phyloP scores from a whole-genome alignment of 1,140 invertebrate genomes.

The Idris sp. region DNA sequence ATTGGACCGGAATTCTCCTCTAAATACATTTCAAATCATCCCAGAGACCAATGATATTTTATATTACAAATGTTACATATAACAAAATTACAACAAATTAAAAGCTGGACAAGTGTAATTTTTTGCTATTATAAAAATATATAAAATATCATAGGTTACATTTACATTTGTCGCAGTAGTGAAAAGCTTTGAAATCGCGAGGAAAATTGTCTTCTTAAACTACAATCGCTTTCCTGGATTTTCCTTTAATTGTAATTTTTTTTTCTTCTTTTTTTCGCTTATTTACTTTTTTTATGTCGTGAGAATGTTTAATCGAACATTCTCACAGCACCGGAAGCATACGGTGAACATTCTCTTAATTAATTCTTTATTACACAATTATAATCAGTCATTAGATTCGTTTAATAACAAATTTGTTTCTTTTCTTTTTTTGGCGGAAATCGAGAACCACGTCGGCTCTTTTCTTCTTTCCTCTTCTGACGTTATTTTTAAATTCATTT shows the following conservation, averaged over 20 bases:
- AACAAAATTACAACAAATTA: no score
- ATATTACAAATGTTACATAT: no score
- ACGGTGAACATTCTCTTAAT: slow-evolving; percentile 74
- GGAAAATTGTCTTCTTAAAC: no score
- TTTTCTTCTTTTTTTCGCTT: slow-evolving; percentile 12
- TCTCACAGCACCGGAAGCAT: slow-evolving; percentile 71
- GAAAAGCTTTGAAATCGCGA: slow-evolving; percentile 4
- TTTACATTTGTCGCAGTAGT: background rate
- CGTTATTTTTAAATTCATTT: no score
- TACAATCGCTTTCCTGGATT: no score
- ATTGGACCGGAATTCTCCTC: no score
- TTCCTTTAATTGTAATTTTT: no score
- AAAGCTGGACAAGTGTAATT: no score
- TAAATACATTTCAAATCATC: no score
- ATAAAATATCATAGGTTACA: no score
- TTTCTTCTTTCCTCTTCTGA: background rate
- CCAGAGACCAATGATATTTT: no score
- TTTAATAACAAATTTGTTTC: slow-evolving; percentile 42
- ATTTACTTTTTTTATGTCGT: slow-evolving; percentile 19
- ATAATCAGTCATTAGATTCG: slow-evolving; percentile 73
- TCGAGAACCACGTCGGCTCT: slow-evolving; percentile 14
- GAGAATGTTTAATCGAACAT: slow-evolving; percentile 34
- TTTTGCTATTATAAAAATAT: no score
- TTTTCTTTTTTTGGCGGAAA: slow-evolving; percentile 51
- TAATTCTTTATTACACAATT: slow-evolving; percentile 68